Evolutionary conservation across 2,888 invertebrate species (phyloP), one percentile per base, ranked within the genome.

Genomic region (Ophion ellenae): DNA sequence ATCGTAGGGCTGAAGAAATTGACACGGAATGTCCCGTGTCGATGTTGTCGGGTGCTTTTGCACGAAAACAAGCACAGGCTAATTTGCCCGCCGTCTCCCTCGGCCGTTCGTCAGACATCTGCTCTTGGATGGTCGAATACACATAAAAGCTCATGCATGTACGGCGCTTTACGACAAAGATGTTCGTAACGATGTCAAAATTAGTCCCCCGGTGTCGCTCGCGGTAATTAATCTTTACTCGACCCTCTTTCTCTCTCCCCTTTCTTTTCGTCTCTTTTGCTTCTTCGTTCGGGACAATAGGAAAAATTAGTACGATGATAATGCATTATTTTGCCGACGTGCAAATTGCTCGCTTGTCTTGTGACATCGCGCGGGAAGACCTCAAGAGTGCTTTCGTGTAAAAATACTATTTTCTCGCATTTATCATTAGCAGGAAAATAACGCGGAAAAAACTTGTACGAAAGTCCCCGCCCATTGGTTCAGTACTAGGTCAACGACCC

Each of bases 31-130:
- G 10, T 14, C 77, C 17, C 40, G 40, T 67, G 70, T 61, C 47
- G 59, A 66, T 24, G 67, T 59, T 67, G 47, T 24, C 32, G 81
- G 40, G 69, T 45, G 45, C 61, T 83, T 78, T 78, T 66, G 67
- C 78, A 63, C 67, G 80, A 76, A 69, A 77, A 84, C 84, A 84
- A 84, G 80, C 76, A 64, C 45, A 61, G 76, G 84, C 80, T 84
- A 84, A 84, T 84, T 84, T 81, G 71, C 84, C 61, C 80, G 32
- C 36, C 70, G 32, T 75, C 67, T 79, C 79, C 67, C 83, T 75
- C 64, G 64, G 47, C 76, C 40, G 77, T 40, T 61, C 76, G 59
- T 80, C 84, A 64, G 71, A 84, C 84, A 84, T 84, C 84, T 84
- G 84, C 80, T 84, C 84, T 81, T 17, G n/a, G 71, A 71, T 80